Conservation (phyloP, 2,888 invertebrate genomes). For the Macropis europaea region DNA sequence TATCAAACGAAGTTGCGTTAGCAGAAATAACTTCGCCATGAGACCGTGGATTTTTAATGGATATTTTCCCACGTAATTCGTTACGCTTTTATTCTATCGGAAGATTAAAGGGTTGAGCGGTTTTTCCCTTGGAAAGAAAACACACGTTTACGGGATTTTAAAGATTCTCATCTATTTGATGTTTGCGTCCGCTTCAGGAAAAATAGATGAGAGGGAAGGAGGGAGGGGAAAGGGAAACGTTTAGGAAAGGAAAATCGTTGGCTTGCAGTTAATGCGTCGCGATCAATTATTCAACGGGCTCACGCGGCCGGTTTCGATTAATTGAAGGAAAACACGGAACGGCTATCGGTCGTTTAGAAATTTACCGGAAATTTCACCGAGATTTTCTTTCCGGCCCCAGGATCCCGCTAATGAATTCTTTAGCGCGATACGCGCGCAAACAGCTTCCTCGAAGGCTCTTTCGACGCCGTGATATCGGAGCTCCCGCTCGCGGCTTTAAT, state of each 20-base stretch:
- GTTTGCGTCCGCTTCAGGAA: not conserved
- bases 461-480: conserved; percentile 46
- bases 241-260: not conserved
- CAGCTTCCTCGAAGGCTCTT: conserved; percentile 20
- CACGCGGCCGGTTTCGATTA: conserved; percentile 21
- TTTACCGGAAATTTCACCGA: conserved; percentile 36
- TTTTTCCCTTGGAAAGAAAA: not conserved
- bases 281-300: conserved; percentile 16
- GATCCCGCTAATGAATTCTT: conserved; percentile 58
- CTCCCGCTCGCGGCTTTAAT: conserved; percentile 60
- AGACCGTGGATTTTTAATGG: too few species aligned
- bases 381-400: conserved; percentile 42
- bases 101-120: too few species aligned
- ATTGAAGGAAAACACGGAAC: conserved; percentile 39
- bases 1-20: too few species aligned
- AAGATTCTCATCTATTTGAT: not conserved
- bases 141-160: too few species aligned
- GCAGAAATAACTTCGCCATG: too few species aligned
- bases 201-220: too few species aligned
- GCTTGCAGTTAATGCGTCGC: not conserved
- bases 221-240: not conserved
- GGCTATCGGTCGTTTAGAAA: conserved; percentile 42
- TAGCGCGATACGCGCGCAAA: conserved; percentile 32
- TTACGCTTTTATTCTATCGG: too few species aligned
- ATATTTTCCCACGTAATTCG: too few species aligned